Percentiles rank a stretch among this genome's conserved stretches.
These are phyloP conservation scores for Sebastes fasciatus DNA, from an alignment of 2,113 vertebrate genomes.

Conservation along the genomic window DNA sequence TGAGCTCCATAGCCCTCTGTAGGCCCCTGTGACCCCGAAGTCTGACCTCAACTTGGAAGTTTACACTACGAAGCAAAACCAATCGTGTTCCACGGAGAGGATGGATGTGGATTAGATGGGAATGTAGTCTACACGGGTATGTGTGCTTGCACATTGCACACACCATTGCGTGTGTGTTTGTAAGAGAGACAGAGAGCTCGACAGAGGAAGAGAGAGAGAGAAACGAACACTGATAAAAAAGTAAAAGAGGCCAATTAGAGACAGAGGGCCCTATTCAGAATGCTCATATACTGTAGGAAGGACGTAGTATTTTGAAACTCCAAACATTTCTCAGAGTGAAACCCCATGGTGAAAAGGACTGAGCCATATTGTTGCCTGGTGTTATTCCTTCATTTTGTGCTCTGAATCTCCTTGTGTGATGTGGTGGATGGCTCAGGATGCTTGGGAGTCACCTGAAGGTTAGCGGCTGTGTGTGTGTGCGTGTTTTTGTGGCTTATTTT, in stretches of 20 bases:
- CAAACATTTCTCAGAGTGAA: conserved; percentile 38
- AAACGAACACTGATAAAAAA: conserved; percentile 43
- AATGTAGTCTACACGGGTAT: conserved; percentile 33
- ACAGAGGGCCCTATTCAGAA: conserved; percentile 67
- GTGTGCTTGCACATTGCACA: neutral
- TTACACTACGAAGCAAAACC: conserved; percentile 62
- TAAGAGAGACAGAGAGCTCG: neutral
- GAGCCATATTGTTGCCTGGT: conserved; percentile 70
- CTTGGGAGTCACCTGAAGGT: conserved; percentile 55
- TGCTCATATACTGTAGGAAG: conserved; percentile 42
- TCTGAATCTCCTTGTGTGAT: conserved; percentile 60
- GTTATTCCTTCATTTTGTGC: conserved; percentile 71
- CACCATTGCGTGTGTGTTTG: neutral
- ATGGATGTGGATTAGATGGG: conserved; percentile 65
- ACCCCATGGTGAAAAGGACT: conserved; percentile 60
- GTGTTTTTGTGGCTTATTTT: conserved; percentile 54
- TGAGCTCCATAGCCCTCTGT: conserved; percentile 41
- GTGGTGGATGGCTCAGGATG: conserved; percentile 46
- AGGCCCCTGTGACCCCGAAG: conserved; percentile 50
- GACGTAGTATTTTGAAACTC: conserved; percentile 55
- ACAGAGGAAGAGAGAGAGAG: conserved; percentile 1
- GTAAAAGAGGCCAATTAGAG: conserved; percentile 48
- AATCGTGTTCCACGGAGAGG: conserved; percentile 45
- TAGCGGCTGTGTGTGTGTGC: conserved; percentile 19
- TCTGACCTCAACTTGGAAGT: conserved; percentile 67